These are phyloP conservation scores for Stegastes partitus DNA, from an alignment of 2,113 vertebrate species.

Conservation along the genomic window DNA sequence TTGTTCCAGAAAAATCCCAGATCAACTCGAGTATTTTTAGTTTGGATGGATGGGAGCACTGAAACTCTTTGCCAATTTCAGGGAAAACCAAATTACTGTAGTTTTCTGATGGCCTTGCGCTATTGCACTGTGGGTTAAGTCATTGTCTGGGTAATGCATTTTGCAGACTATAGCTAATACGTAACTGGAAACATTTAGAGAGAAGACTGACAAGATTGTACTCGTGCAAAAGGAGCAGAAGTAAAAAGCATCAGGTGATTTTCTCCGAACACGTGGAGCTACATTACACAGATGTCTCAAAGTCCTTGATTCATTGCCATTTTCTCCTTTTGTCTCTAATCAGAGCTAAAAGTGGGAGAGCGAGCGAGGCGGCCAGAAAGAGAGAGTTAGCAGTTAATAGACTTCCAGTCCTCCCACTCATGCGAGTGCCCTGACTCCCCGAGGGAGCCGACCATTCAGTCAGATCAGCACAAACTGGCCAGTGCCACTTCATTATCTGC, in stretches of 20 bases:
- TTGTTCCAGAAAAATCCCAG: slow-evolving; percentile 54
- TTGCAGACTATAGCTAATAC: slow-evolving; percentile 1
- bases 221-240: slow-evolving; percentile 5
- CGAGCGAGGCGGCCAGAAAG: background rate
- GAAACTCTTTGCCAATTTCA: slow-evolving; percentile 18
- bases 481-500: slow-evolving; percentile 61
- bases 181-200: slow-evolving; percentile 34
- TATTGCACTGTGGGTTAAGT: background rate
- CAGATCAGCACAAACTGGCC: slow-evolving; percentile 58
- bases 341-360: slow-evolving; percentile 25
- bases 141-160: slow-evolving; percentile 18
- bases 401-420: slow-evolving; percentile 64
- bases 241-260: slow-evolving; percentile 32
- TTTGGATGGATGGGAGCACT: slow-evolving; percentile 23
- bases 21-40: slow-evolving; percentile 50
- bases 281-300: slow-evolving; percentile 24
- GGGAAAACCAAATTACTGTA: slow-evolving; percentile 19
- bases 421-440: slow-evolving; percentile 42
- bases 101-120: slow-evolving; percentile 20
- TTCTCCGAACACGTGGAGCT: slow-evolving; percentile 7
- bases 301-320: slow-evolving; percentile 43
- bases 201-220: background rate
- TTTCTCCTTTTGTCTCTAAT: slow-evolving; percentile 62
- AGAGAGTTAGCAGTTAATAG: slow-evolving; percentile 52
- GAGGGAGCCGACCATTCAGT: slow-evolving; percentile 31